Base-by-base conservation (phyloP, 2,797 vertebrate species). In the Lemur catta region DNA sequence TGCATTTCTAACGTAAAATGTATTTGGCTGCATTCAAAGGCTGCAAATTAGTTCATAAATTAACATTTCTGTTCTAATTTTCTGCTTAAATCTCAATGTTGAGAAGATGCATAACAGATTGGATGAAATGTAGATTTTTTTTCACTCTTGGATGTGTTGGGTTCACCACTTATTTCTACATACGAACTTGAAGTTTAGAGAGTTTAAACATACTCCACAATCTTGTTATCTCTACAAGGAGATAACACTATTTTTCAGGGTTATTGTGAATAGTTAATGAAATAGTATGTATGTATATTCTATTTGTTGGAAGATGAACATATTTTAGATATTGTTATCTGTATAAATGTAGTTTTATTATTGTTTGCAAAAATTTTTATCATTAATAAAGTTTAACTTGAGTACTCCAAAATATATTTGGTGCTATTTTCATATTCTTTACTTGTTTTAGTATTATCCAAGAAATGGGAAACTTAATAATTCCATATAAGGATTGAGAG, bases 31-130 rank as follows among this genome's bases (percentile, higher is more conserved):
- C 11, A 84, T 65, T 74, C 24, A 81, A 94, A 85, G 33, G 2
- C 46, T 41, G 30, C 46, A 91, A 94, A 52, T 82, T 57, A 78
- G 12, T 71, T 96, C 30, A 82, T 46, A 91, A 95, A 94, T 74
- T 89, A 74, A 95, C 78, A 52, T 71, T 84, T 1, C 0, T 86
- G 14, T 63, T 71, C 11, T 30, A 65, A 75, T 75, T 93, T 93
- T 14, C 50, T 63, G 9, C 28, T 86, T 85, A 93, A 79, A 87
- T 81, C 3, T 96, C 57, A 65, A 14, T 76, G 61, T 67, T 61
- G 28, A 87, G 48, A 46, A 78, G 41, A 7, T 57, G 9, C 7
- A 55, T 48, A 61, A 91, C 28, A 91, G 18, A 90, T 18, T 46
- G 33, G 12, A 69, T 41, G 22, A 65, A 92, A 74, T n/a, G 6